Evolutionary conservation across 2,113 vertebrate genomes (phyloP).

Genomic region (Burhinus oedicnemus): DNA sequence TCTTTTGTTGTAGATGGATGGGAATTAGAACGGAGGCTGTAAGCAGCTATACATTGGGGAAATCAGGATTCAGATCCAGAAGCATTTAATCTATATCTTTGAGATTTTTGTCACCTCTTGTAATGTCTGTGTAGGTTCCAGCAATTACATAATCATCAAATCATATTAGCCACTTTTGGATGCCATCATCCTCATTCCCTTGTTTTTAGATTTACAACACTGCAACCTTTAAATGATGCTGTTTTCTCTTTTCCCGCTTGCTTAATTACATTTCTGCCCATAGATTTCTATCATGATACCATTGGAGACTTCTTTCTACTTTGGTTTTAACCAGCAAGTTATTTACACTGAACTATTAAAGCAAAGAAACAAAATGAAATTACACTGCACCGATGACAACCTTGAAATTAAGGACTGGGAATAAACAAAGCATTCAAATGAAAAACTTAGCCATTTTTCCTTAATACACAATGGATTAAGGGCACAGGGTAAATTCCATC

Average conservation of each 20-base stretch:
- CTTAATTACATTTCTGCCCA: background rate
- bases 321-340: conserved; percentile 14
- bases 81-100: background rate
- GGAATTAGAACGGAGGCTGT: background rate
- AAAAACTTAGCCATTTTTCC: background rate
- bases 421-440: conserved; percentile 22
- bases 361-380: background rate
- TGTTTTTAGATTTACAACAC: background rate
- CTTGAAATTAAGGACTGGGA: conserved; percentile 22
- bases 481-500: background rate
- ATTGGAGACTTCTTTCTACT: background rate
- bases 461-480: conserved; percentile 16
- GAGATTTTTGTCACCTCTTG: background rate
- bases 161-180: background rate
- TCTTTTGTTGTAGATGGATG: conserved; percentile 19
- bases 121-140: background rate
- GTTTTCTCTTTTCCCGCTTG: background rate
- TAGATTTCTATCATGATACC: background rate
- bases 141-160: background rate
- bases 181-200: background rate
- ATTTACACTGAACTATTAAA: background rate
- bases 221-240: background rate
- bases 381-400: background rate
- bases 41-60: background rate
- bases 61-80: conserved; percentile 12